phyloP scores from a whole-genome alignment of 2,113 vertebrate species.

The Crocuta crocuta region DNA sequence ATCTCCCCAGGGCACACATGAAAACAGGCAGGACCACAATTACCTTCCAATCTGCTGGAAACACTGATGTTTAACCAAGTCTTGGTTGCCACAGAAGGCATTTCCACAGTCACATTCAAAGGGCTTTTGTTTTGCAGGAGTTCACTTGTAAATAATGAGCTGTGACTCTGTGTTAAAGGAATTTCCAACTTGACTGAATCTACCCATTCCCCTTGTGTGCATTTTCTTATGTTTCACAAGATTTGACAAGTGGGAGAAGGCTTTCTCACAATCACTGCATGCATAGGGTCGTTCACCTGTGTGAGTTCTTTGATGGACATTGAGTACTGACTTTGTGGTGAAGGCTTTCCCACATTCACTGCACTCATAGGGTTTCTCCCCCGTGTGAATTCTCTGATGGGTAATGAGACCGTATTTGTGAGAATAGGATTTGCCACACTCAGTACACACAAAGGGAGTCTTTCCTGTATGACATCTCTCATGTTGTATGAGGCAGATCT shows the following conservation, averaged over 20 bases:
- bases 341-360: slow-evolving; percentile 60
- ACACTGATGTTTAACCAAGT: not conserved
- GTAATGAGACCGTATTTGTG: slow-evolving; percentile 63
- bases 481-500: slow-evolving; percentile 72
- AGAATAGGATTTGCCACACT: slow-evolving; percentile 77
- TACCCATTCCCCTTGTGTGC: slow-evolving; percentile 48
- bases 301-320: slow-evolving; percentile 55
- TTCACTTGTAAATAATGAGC: not conserved
- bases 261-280: slow-evolving; percentile 49
- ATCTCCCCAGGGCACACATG: not conserved
- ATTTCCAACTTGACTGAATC: not conserved
- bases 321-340: slow-evolving; percentile 45
- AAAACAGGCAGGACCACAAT: no score
- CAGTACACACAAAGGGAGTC: slow-evolving; percentile 69
- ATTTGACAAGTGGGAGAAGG: slow-evolving; percentile 71
- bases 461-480: slow-evolving; percentile 70
- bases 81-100: not conserved
- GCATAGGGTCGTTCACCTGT: slow-evolving; percentile 59
- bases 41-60: not conserved
- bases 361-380: slow-evolving; percentile 52
- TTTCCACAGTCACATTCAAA: not conserved
- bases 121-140: not conserved
- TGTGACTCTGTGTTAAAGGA: not conserved
- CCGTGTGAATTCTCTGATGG: slow-evolving; percentile 65
- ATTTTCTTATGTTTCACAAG: slow-evolving; percentile 71